Evolutionary conservation across 2,113 vertebrate species (phyloP), one percentile per base, ranked within the genome.

Genomic region (Notothenia coriiceps): DNA sequence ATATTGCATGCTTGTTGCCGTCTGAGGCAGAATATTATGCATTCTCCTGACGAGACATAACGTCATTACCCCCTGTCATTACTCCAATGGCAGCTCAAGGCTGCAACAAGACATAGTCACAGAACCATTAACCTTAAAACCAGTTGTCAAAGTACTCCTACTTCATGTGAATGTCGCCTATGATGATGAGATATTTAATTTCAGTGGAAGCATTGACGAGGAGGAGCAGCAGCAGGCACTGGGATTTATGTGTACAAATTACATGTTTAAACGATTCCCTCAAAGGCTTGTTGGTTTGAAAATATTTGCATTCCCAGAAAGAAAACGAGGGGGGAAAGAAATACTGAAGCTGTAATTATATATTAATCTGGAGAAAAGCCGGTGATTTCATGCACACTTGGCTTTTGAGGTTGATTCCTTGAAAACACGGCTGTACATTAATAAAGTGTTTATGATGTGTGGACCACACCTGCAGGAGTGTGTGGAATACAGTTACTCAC

Each of bases 381-480:
- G 52, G 73, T 77, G 75, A 85, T 90, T 85, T 88, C 59, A 88
- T 85, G 59, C 85, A 43, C 55, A 54, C 76, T 87, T 80, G 82
- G 72, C 59, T 80, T 86, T 74, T 79, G 78, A 82, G 86, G 86
- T 86, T 87, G 79, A 6, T 89, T 87, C 74, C 78, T 88, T 87
- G 87, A 89, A 70, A 70, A 11, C 0, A 13, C 60, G 35, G 72
- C 57, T 59, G 43, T 74, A 74, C 78, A 67, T 87, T 89, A 84
- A 79, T 85, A 81, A 83, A 76, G 88, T 88, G 87, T 89, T 92
- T 89, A 90, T 81, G 87, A 79, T 76, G 84, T 89, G 85, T 78
- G 84, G 91, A 90, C 88, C 89, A 88, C 90, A 87, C 87, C 86
- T 88, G 90, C 85, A 84, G 73, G 78, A 54, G 70, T 71, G 83